phyloP scores from a whole-genome alignment of 1,140 invertebrate genomes.

The Brachionus asplanchnoidis region DNA sequence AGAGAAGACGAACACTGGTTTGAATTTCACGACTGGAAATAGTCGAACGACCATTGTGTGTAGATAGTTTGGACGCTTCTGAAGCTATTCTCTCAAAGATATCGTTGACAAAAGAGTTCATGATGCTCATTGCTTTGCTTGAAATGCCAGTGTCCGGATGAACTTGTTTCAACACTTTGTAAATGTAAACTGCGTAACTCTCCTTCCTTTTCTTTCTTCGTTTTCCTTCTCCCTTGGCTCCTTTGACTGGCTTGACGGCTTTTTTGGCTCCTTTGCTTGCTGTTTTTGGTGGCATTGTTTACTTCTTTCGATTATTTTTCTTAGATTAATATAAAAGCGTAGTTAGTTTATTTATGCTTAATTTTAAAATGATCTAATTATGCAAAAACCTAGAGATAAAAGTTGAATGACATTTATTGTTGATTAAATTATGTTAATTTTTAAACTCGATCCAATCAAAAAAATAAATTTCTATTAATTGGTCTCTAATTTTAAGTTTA shows the following conservation, averaged over 20 bases:
- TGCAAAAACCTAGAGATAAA: not conserved
- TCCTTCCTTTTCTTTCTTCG: not conserved
- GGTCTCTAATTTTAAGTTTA: no score
- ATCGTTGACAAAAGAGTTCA: slow-evolving; percentile 57
- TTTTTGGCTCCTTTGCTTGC: not conserved
- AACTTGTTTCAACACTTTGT: slow-evolving; percentile 68
- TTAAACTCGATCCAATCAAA: not conserved
- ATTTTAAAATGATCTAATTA: no score
- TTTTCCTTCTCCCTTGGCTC: not conserved
- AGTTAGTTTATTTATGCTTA: no score
- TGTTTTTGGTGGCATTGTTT: not conserved
- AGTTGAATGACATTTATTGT: not conserved
- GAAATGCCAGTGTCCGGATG: slow-evolving; percentile 68
- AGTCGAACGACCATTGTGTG: slow-evolving; percentile 55
- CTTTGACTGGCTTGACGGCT: not conserved
- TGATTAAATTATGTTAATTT: not conserved
- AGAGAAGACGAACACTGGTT: slow-evolving; percentile 62
- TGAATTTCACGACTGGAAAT: slow-evolving; percentile 63
- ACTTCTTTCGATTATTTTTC: not conserved
- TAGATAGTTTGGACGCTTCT: slow-evolving; percentile 50
- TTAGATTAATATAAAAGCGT: no score
- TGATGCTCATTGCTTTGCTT: slow-evolving; percentile 53
- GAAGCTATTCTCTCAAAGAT: slow-evolving; percentile 57
- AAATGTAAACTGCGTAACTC: slow-evolving; percentile 61
- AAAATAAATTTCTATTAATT: not conserved